These are phyloP conservation scores for Cladorhizidae sp. DNA, from an alignment of 37 sponge, comb jelly and placozoan genomes.

Conservation along the genomic window DNA sequence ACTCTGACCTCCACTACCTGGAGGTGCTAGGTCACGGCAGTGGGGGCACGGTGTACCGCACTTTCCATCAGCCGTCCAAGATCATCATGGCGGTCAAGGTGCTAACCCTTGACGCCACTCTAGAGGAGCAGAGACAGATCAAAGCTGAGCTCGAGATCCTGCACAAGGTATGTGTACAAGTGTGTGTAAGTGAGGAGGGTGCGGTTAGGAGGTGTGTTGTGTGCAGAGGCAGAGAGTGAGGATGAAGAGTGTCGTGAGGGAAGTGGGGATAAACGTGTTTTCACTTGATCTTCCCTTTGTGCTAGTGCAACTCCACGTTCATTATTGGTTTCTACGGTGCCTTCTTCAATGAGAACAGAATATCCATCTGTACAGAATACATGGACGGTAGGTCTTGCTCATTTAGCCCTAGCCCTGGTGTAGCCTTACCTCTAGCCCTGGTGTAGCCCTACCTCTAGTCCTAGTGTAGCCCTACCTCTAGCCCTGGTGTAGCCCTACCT, in stretches of 20 bases:
- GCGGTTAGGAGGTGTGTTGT: background rate
- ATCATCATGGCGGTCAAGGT: conserved; percentile 86
- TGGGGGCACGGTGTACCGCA: conserved; percentile 87
- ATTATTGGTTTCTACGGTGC: conserved; percentile 93
- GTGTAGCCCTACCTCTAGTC: too few relatives aligned
- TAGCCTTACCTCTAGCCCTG: too few relatives aligned
- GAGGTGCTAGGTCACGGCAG: conserved; percentile 88
- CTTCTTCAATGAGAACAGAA: conserved; percentile 86
- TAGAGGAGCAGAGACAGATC: conserved; percentile 84
- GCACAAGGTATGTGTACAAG: conserved; percentile 55
- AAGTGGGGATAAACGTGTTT: background rate
- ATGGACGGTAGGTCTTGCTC: conserved; percentile 81
- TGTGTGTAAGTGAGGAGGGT: background rate
- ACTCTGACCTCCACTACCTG: conserved; percentile 77
- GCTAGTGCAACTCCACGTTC: conserved; percentile 85
- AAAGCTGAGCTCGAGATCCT: conserved; percentile 86
- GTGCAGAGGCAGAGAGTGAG: background rate
- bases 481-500: too few relatives aligned
- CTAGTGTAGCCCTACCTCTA: too few relatives aligned
- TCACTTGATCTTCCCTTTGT: background rate
- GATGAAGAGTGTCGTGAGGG: conserved; percentile 2
- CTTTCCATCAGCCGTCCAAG: conserved; percentile 76
- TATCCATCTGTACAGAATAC: conserved; percentile 88
- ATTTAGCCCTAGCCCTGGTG: too few relatives aligned
- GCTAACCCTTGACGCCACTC: conserved; percentile 79